Conservation (phyloP, 2,113 vertebrate species). For the Ranitomeya variabilis region DNA sequence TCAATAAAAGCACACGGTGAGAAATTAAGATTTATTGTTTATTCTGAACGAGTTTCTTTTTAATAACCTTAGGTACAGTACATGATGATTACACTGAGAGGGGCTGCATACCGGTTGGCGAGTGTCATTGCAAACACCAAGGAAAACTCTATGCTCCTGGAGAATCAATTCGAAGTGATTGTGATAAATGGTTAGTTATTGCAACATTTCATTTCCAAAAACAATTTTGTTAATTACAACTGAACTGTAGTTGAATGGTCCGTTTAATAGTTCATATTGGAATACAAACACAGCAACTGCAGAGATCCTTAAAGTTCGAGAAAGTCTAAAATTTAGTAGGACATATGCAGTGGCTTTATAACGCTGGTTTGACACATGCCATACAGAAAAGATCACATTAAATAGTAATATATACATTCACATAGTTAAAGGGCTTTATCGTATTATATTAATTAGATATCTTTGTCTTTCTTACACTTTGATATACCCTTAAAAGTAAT, state of each 20-base stretch:
- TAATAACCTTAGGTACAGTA: slow-evolving; percentile 79
- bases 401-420: too few species aligned
- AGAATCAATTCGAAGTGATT: slow-evolving; percentile 70
- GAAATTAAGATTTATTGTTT: not conserved
- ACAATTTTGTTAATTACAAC: not conserved
- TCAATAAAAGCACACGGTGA: too few species aligned
- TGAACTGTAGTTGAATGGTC: too few species aligned
- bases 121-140: slow-evolving; percentile 82
- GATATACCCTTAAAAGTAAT: too few species aligned
- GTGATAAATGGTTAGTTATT: slow-evolving; percentile 82
- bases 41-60: not conserved
- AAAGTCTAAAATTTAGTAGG: not conserved
- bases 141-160: slow-evolving; percentile 73
- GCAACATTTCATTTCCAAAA: not conserved
- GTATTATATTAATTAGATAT: too few species aligned
- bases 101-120: slow-evolving; percentile 79
- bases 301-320: too few species aligned
- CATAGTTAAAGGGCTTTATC: too few species aligned
- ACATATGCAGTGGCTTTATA: not conserved
- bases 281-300: too few species aligned
- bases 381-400: too few species aligned
- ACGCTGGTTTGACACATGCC: not conserved
- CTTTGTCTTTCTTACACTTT: too few species aligned
- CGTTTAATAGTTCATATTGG: too few species aligned
- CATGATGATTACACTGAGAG: slow-evolving; percentile 80